A percentile compares a stretch with the other conserved stretches of the same genome.
phyloP scores from a whole-genome alignment of 2,797 vertebrate genomes.

The Centropyge bicolor region DNA sequence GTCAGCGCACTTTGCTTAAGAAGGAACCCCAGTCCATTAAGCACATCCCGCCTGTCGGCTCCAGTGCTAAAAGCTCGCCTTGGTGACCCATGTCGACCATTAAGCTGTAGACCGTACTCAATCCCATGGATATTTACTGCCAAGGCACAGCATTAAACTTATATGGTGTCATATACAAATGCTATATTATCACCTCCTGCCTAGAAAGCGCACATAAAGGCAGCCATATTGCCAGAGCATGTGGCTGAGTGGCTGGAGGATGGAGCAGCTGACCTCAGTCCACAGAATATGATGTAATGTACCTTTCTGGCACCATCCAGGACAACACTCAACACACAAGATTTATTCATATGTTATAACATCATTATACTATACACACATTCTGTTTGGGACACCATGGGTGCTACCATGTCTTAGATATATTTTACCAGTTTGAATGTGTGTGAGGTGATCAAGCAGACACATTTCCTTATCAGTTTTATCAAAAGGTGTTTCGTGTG shows the following conservation, averaged over 20 bases:
- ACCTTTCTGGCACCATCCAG: neutral
- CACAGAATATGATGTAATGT: conserved; percentile 14
- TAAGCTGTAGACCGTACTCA: conserved; percentile 67
- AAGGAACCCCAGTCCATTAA: conserved; percentile 71
- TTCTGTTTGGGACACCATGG: too few relatives aligned
- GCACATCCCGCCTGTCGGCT: conserved; percentile 48
- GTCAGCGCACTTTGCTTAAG: conserved; percentile 64
- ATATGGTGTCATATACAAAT: conserved; percentile 64
- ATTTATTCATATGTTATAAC: neutral
- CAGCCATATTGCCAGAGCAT: conserved; percentile 25
- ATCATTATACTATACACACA: neutral
- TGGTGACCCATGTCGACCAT: conserved; percentile 69
- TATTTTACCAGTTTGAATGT: neutral
- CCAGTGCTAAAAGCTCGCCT: conserved; percentile 74
- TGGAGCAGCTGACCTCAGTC: conserved; percentile 22
- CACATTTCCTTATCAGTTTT: neutral
- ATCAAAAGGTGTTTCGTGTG: too few relatives aligned
- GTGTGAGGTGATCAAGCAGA: neutral
- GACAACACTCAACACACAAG: neutral
- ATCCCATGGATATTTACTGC: conserved; percentile 69
- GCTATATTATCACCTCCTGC: conserved; percentile 55
- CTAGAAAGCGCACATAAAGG: conserved; percentile 39
- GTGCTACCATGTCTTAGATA: neutral
- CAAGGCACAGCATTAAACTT: conserved; percentile 63
- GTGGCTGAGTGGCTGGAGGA: conserved; percentile 7